Evolutionary conservation across 2,113 vertebrate species (phyloP).

Genomic region (Naja naja): DNA sequence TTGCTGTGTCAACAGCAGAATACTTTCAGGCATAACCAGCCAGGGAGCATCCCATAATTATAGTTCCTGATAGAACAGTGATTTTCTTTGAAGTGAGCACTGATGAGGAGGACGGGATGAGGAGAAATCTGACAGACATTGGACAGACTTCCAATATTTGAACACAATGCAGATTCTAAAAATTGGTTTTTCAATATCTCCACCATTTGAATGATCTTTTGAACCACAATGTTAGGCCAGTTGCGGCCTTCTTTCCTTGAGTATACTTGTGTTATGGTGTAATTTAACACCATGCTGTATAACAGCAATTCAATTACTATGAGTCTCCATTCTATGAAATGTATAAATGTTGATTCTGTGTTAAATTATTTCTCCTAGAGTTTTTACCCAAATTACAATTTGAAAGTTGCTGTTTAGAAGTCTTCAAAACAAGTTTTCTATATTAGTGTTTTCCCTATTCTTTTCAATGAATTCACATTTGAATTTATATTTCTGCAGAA

Average conservation of each 20-base stretch:
- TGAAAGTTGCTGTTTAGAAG: constrained; percentile 3
- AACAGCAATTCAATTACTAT: constrained; percentile 31
- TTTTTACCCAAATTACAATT: constrained; percentile 23
- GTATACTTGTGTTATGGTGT: constrained; percentile 37
- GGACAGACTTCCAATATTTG: not conserved
- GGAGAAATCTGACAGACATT: not conserved
- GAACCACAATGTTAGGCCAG: not conserved
- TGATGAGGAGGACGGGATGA: not conserved
- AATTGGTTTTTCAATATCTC: not conserved
- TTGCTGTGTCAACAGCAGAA: not conserved
- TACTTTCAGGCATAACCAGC: not conserved
- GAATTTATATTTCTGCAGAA: not conserved
- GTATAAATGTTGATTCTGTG: constrained; percentile 32
- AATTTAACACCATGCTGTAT: not conserved
- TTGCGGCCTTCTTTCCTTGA: constrained; percentile 34
- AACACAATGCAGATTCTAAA: not conserved
- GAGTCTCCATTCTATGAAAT: constrained; percentile 22
- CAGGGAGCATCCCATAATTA: not conserved
- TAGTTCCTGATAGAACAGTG: not conserved
- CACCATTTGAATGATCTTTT: not conserved
- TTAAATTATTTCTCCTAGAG: not conserved
- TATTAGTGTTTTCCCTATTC: constrained; percentile 24
- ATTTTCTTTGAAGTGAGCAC: not conserved
- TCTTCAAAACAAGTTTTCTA: constrained; percentile 17
- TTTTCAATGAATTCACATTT: constrained; percentile 16